Conservation (phyloP, 2,797 vertebrate species). For the Phataginus tetradactyla region DNA sequence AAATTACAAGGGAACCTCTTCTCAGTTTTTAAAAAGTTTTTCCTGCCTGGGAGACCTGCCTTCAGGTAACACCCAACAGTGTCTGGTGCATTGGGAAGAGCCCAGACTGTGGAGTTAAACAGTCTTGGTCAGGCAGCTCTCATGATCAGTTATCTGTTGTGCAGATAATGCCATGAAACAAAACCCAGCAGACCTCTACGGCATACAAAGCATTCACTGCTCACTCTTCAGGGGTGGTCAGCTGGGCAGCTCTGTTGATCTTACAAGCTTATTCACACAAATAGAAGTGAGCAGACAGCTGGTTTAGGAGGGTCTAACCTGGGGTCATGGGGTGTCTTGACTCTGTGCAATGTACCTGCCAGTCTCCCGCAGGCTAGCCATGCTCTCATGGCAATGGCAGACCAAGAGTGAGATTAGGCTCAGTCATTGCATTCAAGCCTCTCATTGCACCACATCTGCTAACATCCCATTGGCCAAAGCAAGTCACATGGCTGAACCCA, state of each 20-base stretch:
- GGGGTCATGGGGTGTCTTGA: not conserved
- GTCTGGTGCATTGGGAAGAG: not conserved
- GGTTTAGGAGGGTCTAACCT: not conserved
- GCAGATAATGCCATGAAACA: not conserved
- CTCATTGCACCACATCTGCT: not conserved
- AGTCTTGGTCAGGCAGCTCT: not conserved
- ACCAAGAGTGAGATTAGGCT: not conserved
- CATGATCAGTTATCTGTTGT: not conserved
- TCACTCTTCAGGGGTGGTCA: not conserved
- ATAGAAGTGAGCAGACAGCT: not conserved
- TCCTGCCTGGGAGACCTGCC: not conserved
- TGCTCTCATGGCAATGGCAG: not conserved
- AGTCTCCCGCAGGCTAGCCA: not conserved
- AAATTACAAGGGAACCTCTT: not conserved
- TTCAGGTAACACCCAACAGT: not conserved
- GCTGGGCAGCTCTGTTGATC: not conserved
- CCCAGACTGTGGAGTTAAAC: not conserved
- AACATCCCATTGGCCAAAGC: not conserved
- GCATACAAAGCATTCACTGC: not conserved
- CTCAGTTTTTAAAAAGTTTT: not conserved
- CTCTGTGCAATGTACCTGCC: not conserved
- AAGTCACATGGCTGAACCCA: not conserved
- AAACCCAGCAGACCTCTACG: not conserved
- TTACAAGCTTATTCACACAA: not conserved
- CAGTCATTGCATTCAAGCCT: not conserved